Base-by-base conservation (phyloP, 2,888 invertebrate species). In the Tetragonula carbonaria region DNA sequence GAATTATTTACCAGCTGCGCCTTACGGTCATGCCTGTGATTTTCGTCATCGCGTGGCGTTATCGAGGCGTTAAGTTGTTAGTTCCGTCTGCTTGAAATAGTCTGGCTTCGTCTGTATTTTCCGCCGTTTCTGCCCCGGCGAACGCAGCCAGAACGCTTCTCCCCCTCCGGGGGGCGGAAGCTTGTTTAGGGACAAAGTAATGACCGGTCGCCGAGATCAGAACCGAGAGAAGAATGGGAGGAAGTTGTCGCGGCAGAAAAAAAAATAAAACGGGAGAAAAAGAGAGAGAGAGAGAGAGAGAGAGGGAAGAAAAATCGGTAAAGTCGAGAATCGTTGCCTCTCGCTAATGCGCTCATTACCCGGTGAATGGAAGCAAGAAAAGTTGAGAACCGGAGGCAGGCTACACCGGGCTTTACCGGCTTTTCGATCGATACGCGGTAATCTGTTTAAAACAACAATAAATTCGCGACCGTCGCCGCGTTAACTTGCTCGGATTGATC, bases 21-120 rank as follows among this genome's bases (percentile, higher is more conserved):
- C 53, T 62, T 45, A 73, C 33, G 28, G 67, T 78, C 78, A 28
- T 63, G 74, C 67, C 59, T 23, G 45, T 55, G 71, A 63, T 57
- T 79, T 75, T 71, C 72, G 67, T 62, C 53, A 82, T 62, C 62
- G 66, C 14, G 78, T 57, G 50, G 50, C 78, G 68, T 75, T 79
- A 75, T 78, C 74, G 79, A 71, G 79, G 78, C 79, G 79, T 82
- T 82, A 80, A 74, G 82, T 67, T 79, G 82, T 74, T 75, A 74
- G 75, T 71, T 72, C 68, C 75, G 70, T 75, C 53, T 72, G 66
- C 62, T 65, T 16, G 79, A 72, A 80, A 80, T 75, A 74, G 67
- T 74, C 59, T 21, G 53, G 55, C 50, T 45, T 45, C 45, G 45
- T 8, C 45, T 57, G 28, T 57, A 67, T 59, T 79, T 65, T 62